A percentile compares a stretch with the other conserved stretches of the same genome.
Conservation (phyloP, 2,797 vertebrate species). For the Gadopsis marmoratus region DNA sequence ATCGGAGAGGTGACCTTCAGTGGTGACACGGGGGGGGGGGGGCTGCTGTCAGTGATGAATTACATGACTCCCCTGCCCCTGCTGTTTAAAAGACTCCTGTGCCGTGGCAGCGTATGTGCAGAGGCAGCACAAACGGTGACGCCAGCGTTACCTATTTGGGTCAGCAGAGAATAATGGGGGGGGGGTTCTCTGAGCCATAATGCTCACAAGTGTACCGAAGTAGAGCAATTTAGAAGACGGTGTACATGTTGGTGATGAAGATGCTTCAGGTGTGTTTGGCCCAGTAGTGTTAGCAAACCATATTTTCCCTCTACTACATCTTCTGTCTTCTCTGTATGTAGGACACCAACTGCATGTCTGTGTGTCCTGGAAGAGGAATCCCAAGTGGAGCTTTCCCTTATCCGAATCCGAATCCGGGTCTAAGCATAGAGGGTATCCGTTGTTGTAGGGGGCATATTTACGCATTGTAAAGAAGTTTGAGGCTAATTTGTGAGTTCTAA, state of each 20-base stretch:
- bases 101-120: conserved; percentile 54
- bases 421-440: neutral
- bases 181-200: conserved; percentile 58
- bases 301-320: neutral
- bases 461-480: neutral
- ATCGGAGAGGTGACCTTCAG: conserved; percentile 73
- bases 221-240: conserved; percentile 20
- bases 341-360: neutral
- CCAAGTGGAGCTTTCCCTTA: neutral
- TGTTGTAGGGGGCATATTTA: too few relatives aligned
- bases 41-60: conserved; percentile 79
- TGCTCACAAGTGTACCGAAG: conserved; percentile 32
- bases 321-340: neutral
- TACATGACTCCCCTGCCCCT: conserved; percentile 54
- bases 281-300: neutral
- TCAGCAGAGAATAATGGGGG: conserved; percentile 78
- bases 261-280: conserved; percentile 26
- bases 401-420: neutral
- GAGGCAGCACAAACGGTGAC: conserved; percentile 72
- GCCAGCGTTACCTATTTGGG: conserved; percentile 74
- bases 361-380: conserved; percentile 1
- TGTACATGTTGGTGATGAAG: conserved; percentile 23
- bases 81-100: conserved; percentile 65
- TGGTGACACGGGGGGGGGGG: conserved; percentile 54
- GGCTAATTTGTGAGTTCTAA: neutral